Conservation (phyloP, 2,113 vertebrate genomes). For the Pholis gunnellus region DNA sequence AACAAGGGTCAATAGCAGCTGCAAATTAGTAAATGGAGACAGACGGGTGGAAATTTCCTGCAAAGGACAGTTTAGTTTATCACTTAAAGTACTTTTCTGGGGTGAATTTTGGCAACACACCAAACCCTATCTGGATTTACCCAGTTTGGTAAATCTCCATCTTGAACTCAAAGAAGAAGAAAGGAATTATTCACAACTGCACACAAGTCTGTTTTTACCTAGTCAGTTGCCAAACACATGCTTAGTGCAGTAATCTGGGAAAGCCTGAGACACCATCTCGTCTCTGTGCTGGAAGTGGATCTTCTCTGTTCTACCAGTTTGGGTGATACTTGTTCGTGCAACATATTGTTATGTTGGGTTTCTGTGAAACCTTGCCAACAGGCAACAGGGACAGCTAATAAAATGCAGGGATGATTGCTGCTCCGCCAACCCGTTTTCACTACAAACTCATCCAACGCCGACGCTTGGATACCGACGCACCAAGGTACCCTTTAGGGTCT, state of each 20-base stretch:
- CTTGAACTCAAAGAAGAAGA: conserved; percentile 11
- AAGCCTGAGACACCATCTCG: conserved; percentile 7
- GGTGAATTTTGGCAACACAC: neutral
- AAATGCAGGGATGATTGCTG: neutral
- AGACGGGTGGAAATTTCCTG: conserved; percentile 12
- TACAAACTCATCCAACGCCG: too few relatives aligned
- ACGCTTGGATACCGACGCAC: too few relatives aligned
- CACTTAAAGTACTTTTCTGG: neutral
- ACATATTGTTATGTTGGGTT: neutral
- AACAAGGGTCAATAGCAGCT: conserved; percentile 20
- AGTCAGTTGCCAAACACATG: conserved; percentile 14
- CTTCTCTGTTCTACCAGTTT: conserved; percentile 19
- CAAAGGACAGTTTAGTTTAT: neutral
- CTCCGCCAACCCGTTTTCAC: neutral
- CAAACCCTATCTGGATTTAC: conserved; percentile 3
- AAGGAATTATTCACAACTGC: conserved; percentile 37
- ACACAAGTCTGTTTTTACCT: conserved; percentile 26
- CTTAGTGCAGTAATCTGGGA: conserved; percentile 4
- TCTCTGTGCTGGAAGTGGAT: conserved; percentile 5
- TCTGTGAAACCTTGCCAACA: neutral
- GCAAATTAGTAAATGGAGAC: conserved; percentile 31
- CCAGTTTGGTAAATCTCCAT: conserved; percentile 24
- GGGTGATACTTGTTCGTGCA: neutral
- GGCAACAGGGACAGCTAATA: conserved; percentile 3
- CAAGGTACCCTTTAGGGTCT: too few relatives aligned